Evolutionary conservation across 1,140 invertebrate genomes (phyloP).

Genomic region (Ganaspis sp.): DNA sequence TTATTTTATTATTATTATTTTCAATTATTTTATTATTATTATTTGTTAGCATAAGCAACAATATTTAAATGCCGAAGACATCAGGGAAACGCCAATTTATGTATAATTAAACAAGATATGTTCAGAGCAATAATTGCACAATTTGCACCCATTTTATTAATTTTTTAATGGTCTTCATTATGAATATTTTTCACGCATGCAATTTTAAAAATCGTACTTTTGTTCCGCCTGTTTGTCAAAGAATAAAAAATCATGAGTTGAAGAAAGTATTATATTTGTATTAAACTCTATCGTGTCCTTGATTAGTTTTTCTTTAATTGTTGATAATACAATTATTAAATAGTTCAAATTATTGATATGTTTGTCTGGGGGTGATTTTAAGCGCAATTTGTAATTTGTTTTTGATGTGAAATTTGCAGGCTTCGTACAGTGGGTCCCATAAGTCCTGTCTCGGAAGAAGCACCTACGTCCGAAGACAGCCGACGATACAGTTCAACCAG

Average conservation of each 20-base stretch:
- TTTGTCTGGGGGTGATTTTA: no score
- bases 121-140: neutral
- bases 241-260: no score
- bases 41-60: no score
- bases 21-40: no score
- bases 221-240: slow-evolving; percentile 22
- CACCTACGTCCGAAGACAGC: slow-evolving; percentile 61
- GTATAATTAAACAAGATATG: neutral
- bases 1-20: no score
- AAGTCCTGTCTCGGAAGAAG: slow-evolving; percentile 58
- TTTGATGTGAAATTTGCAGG: slow-evolving; percentile 48
- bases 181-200: neutral
- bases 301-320: neutral
- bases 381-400: slow-evolving; percentile 16
- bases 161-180: neutral
- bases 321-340: no score
- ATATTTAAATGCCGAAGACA: no score
- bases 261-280: no score
- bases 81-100: neutral
- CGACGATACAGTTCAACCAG: slow-evolving; percentile 56
- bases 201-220: no score
- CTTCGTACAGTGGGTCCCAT: slow-evolving; percentile 60
- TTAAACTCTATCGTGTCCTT: no score
- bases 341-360: neutral
- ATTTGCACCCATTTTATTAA: neutral